phyloP scores from a whole-genome alignment of 2,113 vertebrate genomes.

The Ceratotherium simum region DNA sequence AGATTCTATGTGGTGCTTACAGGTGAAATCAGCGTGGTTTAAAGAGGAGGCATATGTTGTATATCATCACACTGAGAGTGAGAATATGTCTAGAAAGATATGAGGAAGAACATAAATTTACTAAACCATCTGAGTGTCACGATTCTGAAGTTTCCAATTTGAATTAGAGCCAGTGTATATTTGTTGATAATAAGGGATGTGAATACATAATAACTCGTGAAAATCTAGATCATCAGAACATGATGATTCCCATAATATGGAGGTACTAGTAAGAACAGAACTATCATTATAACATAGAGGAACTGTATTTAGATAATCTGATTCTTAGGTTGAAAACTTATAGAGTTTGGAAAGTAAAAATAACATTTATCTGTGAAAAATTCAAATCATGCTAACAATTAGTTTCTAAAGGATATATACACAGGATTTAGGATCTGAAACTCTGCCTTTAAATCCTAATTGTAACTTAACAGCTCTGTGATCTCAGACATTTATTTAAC shows the following conservation, averaged over 20 bases:
- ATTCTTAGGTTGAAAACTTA: background rate
- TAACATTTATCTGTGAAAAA: background rate
- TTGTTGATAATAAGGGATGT: background rate
- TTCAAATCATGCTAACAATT: background rate
- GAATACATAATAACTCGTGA: background rate
- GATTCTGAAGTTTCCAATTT: background rate
- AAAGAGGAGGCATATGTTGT: background rate
- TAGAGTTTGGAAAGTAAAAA: conserved; percentile 14
- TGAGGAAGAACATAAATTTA: background rate
- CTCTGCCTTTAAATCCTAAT: background rate
- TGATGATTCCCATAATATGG: background rate
- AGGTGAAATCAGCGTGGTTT: background rate
- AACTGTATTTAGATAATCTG: background rate
- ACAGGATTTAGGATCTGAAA: background rate
- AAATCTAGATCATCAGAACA: background rate
- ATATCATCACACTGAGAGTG: background rate
- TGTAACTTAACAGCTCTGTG: background rate
- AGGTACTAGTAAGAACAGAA: background rate
- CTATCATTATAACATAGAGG: background rate
- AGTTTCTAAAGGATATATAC: background rate
- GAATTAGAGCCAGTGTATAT: background rate
- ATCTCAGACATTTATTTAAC: background rate
- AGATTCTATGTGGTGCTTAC: background rate
- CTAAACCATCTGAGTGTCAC: background rate
- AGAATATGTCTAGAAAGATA: background rate